Evolutionary conservation across 1,140 invertebrate species (phyloP).

Genomic region (Drosophila watanabei): DNA sequence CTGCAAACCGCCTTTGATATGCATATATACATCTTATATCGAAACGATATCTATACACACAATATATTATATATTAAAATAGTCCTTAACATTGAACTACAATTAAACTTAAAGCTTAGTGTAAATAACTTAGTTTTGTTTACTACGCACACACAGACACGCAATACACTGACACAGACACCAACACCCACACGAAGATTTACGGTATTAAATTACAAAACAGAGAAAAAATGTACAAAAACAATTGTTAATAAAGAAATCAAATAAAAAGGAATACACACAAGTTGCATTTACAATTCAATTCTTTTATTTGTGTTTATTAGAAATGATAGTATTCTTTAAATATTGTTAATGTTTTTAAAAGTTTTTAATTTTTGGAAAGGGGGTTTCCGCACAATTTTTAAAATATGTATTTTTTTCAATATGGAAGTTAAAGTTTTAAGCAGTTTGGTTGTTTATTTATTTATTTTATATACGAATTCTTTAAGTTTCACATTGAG

Average conservation of each 20-base stretch:
- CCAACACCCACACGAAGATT: conserved; percentile 52
- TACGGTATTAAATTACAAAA: conserved; percentile 73
- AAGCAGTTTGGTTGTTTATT: neutral
- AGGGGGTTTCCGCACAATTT: neutral
- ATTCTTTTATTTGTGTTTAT: neutral
- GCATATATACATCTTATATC: conserved; percentile 63
- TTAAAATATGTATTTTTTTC: neutral
- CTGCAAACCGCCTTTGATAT: conserved; percentile 79
- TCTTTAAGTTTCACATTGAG: neutral
- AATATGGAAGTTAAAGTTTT: neutral
- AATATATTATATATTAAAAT: conserved; percentile 64
- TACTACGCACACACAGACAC: conserved; percentile 65
- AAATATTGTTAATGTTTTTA: too few relatives aligned
- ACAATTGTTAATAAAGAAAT: conserved; percentile 75
- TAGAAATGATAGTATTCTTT: too few relatives aligned
- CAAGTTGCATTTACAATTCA: conserved; percentile 61
- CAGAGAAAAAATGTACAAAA: conserved; percentile 79
- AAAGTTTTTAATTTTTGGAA: neutral
- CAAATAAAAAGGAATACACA: conserved; percentile 60
- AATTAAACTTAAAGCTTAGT: conserved; percentile 59
- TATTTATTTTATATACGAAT: neutral
- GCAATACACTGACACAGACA: conserved; percentile 42
- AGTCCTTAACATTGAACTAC: conserved; percentile 67
- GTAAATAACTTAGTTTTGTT: conserved; percentile 82
- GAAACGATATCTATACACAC: conserved; percentile 51